A percentile compares a stretch with the other conserved stretches of the same genome.
Conservation (phyloP, 2,797 vertebrate genomes). For the Phylloscopus collybita region DNA sequence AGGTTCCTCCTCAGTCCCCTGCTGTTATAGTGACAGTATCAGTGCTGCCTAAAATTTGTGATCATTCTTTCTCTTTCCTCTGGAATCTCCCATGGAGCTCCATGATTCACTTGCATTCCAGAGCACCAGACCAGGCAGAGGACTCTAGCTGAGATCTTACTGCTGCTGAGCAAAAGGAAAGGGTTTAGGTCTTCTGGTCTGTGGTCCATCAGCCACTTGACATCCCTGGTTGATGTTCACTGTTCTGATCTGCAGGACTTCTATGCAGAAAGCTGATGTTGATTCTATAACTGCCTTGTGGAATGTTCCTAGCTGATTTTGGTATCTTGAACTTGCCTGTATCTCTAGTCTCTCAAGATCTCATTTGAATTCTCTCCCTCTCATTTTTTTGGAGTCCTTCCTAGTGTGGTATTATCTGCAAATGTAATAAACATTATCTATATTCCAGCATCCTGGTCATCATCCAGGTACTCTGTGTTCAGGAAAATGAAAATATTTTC, state of each 20-base stretch:
- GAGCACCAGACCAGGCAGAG: neutral
- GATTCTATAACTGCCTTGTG: neutral
- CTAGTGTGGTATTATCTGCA: slow-evolving; percentile 7
- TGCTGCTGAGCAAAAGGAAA: neutral
- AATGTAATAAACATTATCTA: slow-evolving; percentile 46
- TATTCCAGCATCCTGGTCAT: slow-evolving; percentile 41
- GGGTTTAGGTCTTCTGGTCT: neutral
- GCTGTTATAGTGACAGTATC: neutral
- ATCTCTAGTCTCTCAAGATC: neutral
- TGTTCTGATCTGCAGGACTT: neutral
- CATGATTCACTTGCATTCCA: neutral
- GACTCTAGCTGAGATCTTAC: neutral
- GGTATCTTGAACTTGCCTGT: neutral
- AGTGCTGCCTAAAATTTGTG: neutral
- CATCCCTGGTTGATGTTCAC: neutral
- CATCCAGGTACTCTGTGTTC: slow-evolving; percentile 25
- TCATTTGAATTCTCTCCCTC: neutral
- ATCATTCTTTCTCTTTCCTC: neutral
- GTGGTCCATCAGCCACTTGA: neutral
- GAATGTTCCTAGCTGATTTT: neutral
- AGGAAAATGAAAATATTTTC: slow-evolving; percentile 50
- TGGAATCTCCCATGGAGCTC: neutral
- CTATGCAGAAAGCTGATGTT: neutral
- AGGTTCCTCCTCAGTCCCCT: neutral
- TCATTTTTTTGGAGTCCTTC: neutral